A percentile compares a stretch with the other conserved stretches of the same genome.
Conservation (phyloP, 2,113 vertebrate species). For the Equus przewalskii region DNA sequence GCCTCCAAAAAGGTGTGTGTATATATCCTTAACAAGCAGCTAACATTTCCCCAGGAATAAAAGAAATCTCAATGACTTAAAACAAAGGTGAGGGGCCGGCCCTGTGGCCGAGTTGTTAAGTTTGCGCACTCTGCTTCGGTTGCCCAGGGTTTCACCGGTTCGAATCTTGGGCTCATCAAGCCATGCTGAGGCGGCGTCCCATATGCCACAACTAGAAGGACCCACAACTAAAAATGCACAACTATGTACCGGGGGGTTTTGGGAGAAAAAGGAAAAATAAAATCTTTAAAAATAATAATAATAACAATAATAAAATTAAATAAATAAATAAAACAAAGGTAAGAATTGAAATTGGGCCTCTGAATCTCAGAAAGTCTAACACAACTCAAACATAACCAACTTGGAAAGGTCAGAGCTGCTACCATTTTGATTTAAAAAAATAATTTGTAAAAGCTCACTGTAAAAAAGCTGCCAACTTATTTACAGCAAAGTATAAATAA, state of each 20-base stretch:
- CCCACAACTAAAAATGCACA: too few species aligned
- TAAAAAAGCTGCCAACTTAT: conserved; percentile 24
- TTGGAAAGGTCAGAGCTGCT: background rate
- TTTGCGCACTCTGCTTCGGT: too few species aligned
- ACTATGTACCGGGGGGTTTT: too few species aligned
- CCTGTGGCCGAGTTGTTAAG: too few species aligned
- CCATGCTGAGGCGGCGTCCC: too few species aligned
- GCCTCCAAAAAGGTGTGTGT: background rate
- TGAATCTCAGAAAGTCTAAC: background rate
- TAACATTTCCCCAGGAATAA: conserved; percentile 3
- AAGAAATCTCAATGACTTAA: background rate
- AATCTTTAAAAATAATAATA: too few species aligned
- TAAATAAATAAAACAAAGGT: background rate
- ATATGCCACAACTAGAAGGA: too few species aligned
- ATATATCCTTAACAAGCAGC: background rate
- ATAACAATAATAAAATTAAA: too few species aligned
- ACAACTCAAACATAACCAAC: background rate
- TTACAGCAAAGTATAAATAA: conserved; percentile 13
- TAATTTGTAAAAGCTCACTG: background rate
- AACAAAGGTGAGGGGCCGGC: background rate
- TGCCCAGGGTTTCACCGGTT: too few species aligned
- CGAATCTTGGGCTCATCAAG: too few species aligned
- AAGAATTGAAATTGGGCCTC: background rate
- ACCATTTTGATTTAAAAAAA: conserved; percentile 30
- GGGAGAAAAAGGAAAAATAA: too few species aligned